phyloP scores from a whole-genome alignment of 2,797 vertebrate genomes.

The Intellagama lesueurii region DNA sequence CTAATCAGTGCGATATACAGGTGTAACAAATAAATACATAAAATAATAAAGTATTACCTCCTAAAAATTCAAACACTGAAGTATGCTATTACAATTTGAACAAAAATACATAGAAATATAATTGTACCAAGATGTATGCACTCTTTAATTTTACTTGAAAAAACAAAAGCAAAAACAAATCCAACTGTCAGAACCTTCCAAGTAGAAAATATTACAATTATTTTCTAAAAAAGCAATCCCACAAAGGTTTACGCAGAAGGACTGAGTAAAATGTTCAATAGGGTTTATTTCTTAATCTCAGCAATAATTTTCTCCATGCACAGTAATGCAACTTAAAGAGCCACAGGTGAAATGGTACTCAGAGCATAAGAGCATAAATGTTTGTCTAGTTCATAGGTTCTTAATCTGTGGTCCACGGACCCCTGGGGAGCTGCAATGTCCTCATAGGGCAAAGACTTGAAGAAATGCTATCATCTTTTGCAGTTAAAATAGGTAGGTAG shows the following conservation, averaged over 20 bases:
- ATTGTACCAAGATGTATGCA: neutral
- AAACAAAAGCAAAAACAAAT: neutral
- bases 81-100: slow-evolving; percentile 4
- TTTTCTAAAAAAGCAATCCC: neutral
- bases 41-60: neutral
- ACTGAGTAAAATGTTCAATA: neutral
- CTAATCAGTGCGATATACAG: too few relatives aligned
- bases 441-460: too few relatives aligned
- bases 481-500: too few relatives aligned
- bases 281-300: neutral
- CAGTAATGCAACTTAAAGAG: neutral
- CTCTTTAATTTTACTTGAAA: neutral
- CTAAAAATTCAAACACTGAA: slow-evolving; percentile 9
- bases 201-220: neutral
- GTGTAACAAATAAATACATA: too few relatives aligned
- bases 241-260: neutral
- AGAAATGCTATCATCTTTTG: too few relatives aligned
- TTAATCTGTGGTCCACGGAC: too few relatives aligned
- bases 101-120: neutral
- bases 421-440: too few relatives aligned
- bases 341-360: neutral
- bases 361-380: too few relatives aligned
- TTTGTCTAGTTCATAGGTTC: too few relatives aligned
- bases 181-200: neutral
- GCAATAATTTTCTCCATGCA: neutral